A percentile compares a stretch with the other conserved stretches of the same genome.
phyloP scores from a whole-genome alignment of 2,888 invertebrate species.

The Aethes cnicana region DNA sequence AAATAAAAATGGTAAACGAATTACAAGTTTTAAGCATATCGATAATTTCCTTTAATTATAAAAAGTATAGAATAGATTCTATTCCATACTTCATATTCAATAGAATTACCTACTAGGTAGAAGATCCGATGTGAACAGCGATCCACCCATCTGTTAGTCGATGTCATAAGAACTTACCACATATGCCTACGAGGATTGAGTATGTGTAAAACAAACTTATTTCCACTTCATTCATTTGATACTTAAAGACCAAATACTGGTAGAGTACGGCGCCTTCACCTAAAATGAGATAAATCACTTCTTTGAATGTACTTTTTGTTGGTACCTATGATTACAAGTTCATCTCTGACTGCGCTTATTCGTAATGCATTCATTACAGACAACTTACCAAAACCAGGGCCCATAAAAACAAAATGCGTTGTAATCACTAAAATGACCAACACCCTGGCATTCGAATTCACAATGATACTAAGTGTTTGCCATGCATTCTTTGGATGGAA shows the following conservation, averaged over 20 bases:
- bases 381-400: constrained; percentile 69
- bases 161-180: constrained; percentile 69
- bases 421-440: constrained; percentile 63
- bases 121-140: not conserved
- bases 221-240: constrained; percentile 76
- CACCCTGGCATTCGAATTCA: constrained; percentile 48
- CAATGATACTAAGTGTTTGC: constrained; percentile 68
- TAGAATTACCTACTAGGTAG: too few species aligned
- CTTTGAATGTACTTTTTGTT: constrained; percentile 12
- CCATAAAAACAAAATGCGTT: constrained; percentile 68
- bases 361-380: constrained; percentile 18
- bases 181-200: constrained; percentile 70
- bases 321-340: too few species aligned
- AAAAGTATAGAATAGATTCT: too few species aligned
- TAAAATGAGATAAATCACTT: constrained; percentile 46
- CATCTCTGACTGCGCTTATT: too few species aligned
- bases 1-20: too few species aligned
- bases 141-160: too few species aligned
- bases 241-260: constrained; percentile 74
- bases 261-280: constrained; percentile 77
- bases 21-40: too few species aligned
- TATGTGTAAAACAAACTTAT: constrained; percentile 77
- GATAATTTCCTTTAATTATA: too few species aligned
- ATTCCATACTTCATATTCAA: too few species aligned
- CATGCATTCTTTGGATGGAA: constrained; percentile 64